These are phyloP conservation scores for Channa maculata DNA, from an alignment of 2,113 vertebrate species.

Conservation along the genomic window DNA sequence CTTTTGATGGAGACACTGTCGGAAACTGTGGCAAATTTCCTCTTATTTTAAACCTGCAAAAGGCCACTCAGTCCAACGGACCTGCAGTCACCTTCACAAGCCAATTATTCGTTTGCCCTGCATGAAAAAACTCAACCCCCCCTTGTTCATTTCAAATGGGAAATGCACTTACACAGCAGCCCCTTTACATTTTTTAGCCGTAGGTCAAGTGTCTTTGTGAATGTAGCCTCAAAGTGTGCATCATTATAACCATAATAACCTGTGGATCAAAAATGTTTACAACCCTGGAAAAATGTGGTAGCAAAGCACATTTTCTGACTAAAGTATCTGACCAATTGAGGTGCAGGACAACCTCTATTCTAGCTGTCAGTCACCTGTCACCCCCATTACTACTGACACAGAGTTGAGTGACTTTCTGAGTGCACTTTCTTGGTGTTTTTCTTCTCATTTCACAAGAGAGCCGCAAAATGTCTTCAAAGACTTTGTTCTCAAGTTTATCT, in stretches of 20 bases:
- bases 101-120: too few species aligned
- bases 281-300: background rate
- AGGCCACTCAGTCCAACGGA: background rate
- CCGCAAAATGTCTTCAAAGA: background rate
- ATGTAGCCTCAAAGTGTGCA: too few species aligned
- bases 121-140: too few species aligned
- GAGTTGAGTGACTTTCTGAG: background rate
- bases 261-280: background rate
- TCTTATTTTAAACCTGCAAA: conserved; percentile 2
- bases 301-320: background rate
- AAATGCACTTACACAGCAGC: too few species aligned
- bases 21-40: conserved; percentile 8
- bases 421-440: conserved; percentile 9
- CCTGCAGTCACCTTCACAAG: conserved; percentile 3
- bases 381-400: background rate
- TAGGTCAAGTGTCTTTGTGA: too few species aligned
- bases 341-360: background rate
- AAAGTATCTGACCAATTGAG: background rate
- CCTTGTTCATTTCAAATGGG: too few species aligned
- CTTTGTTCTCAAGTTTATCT: conserved; percentile 3
- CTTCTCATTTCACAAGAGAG: background rate
- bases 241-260: too few species aligned
- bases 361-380: conserved; percentile 15
- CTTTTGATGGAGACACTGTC: conserved; percentile 17
- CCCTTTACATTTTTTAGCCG: too few species aligned